Evolutionary conservation across 1,140 invertebrate genomes (phyloP), one percentile per base, ranked within the genome.

Genomic region (Parasteatoda tepidariorum): DNA sequence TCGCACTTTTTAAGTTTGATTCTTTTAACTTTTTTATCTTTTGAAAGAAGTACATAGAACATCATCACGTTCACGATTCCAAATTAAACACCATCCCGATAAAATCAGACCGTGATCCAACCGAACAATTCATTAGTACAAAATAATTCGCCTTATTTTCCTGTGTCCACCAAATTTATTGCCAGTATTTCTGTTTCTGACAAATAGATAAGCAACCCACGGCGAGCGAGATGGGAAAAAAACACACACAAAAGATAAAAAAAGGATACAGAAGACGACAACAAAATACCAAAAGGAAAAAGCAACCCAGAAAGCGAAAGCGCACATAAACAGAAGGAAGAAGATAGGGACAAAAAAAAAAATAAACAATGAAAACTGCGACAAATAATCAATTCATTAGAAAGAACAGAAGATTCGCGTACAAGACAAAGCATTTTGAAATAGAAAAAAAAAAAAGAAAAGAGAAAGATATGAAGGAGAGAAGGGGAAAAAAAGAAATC

Each of bases 371-470:
- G 38, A 48, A 68, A 68, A 68, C 24, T 48, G 66, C 48, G 66
- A 68, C 66, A 68, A 68, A 68, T 68, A 68, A 68, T 68, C 66
- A 68, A 68, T 68, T 68, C 66, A 68, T 68, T 68, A 68, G 66
- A 41, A 68, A 68, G 66, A 68, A 68, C 66, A 66, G 28, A 66
- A 22, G 34, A n/a, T 34, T 48, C 34, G 24, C 31, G 11, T 18
- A 18, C 9, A 48, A 48, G 34, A 22, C 33, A 41, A 68, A 68
- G 66, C 33, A 24, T 68, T 68, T 48, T 18, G 9, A 26, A 41
- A 24, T 13, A 11, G 31, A 13, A 41, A 41, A 48, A 48, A 48
- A 48, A 48, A 4, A 4, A 48, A 48, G 38, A 48, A 1, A 9
- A 48, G 1, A 48, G 38, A 48, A 48, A 48, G n/a, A n/a, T n/a